Evolutionary conservation across 2,888 invertebrate species (phyloP).

Genomic region (Euphydryas editha): DNA sequence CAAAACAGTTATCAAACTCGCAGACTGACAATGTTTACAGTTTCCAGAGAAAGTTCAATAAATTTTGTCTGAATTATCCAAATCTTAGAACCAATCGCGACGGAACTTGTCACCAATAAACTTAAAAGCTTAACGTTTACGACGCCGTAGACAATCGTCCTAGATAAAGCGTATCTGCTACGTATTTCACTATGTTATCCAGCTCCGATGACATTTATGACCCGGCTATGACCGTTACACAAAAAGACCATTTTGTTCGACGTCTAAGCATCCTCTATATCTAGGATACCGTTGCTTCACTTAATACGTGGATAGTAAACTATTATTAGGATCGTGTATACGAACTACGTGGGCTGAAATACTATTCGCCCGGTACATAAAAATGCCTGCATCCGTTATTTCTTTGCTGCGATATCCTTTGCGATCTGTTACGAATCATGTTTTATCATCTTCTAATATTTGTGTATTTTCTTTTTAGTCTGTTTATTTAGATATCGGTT

Average conservation of each 20-base stretch:
- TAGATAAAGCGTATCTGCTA: constrained; percentile 36
- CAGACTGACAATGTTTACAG: background rate
- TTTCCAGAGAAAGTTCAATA: background rate
- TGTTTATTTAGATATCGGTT: background rate
- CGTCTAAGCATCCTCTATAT: constrained; percentile 31
- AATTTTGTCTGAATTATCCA: background rate
- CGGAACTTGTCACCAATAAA: constrained; percentile 14
- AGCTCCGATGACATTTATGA: constrained; percentile 54
- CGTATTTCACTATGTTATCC: constrained; percentile 44
- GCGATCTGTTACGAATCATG: background rate
- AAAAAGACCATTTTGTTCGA: constrained; percentile 42
- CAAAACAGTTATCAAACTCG: no score
- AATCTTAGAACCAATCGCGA: background rate
- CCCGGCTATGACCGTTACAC: constrained; percentile 43
- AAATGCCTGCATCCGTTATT: constrained; percentile 15
- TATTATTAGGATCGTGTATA: constrained; percentile 34
- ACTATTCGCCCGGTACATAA: constrained; percentile 12
- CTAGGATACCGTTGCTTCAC: constrained; percentile 36
- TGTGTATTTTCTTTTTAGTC: background rate
- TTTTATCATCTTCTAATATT: background rate
- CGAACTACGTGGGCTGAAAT: constrained; percentile 29
- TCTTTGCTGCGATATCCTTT: constrained; percentile 1
- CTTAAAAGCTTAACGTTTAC: constrained; percentile 26
- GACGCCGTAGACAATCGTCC: constrained; percentile 30
- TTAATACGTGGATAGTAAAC: constrained; percentile 36